Evolutionary conservation across 2,888 invertebrate genomes (phyloP).

Genomic region (Platynereis dumerilii): DNA sequence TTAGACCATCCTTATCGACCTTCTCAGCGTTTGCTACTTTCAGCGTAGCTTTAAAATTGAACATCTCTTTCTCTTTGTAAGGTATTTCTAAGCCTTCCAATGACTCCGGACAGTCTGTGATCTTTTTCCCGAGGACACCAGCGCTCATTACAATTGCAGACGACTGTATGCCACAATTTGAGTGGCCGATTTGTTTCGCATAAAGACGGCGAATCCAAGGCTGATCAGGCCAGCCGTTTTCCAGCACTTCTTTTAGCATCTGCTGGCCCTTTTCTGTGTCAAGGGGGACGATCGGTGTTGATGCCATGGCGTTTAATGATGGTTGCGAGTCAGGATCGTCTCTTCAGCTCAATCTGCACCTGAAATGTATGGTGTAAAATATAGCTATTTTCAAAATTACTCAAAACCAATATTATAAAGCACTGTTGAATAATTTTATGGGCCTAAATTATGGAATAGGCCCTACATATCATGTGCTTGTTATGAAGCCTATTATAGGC

Average conservation of each 20-base stretch:
- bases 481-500: too few species aligned
- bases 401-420: too few species aligned
- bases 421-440: too few species aligned
- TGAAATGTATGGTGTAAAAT: too few species aligned
- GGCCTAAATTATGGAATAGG: too few species aligned
- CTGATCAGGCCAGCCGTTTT: conserved; percentile 1
- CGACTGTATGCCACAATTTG: background rate
- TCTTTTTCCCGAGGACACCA: background rate
- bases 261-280: background rate
- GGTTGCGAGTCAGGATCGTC: too few species aligned
- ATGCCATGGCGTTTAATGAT: too few species aligned
- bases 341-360: too few species aligned
- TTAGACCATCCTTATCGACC: background rate
- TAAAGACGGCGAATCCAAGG: background rate
- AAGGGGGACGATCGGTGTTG: background rate
- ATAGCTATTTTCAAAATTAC: too few species aligned
- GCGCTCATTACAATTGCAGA: background rate
- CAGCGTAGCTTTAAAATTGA: background rate
- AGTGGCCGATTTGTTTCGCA: background rate
- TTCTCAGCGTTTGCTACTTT: background rate
- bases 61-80: background rate
- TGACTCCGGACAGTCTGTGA: too few species aligned
- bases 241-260: background rate
- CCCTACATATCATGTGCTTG: too few species aligned
- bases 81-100: background rate